phyloP scores from a whole-genome alignment of 2,113 vertebrate genomes.

The Aegotheles bennettii region DNA sequence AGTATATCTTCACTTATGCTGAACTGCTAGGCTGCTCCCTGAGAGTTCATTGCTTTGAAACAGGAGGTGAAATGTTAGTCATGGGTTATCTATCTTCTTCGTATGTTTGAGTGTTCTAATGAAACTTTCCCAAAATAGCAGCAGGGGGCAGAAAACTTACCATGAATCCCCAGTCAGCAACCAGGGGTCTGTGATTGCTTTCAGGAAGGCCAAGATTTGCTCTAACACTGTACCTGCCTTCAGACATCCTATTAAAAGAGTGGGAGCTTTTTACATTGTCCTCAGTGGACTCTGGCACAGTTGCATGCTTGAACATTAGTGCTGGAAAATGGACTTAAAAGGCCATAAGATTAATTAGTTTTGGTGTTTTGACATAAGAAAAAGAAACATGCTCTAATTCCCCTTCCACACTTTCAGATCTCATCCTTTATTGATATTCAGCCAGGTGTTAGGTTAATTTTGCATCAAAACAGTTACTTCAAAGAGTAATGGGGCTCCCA shows the following conservation, averaged over 20 bases:
- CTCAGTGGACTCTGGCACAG: neutral
- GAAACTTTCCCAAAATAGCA: neutral
- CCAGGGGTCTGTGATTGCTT: neutral
- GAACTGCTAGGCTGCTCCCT: neutral
- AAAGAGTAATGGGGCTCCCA: neutral
- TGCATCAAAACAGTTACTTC: conserved; percentile 9
- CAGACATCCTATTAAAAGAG: neutral
- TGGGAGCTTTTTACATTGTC: neutral
- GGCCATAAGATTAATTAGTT: neutral
- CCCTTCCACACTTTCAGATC: neutral
- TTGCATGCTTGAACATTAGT: neutral
- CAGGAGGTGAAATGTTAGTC: neutral
- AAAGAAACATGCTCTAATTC: neutral
- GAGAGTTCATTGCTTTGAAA: neutral
- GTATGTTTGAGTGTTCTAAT: neutral
- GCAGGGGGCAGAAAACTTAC: neutral
- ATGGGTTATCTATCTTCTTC: neutral
- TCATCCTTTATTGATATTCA: neutral
- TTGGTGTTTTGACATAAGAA: neutral
- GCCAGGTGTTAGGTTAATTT: neutral
- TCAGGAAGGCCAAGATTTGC: neutral
- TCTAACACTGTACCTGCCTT: neutral
- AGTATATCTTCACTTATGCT: neutral
- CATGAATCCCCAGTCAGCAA: neutral
- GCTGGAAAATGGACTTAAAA: neutral